Percentiles rank a stretch among this genome's conserved stretches.
Conservation (phyloP, 2,888 invertebrate species). For the Aromia moschata region DNA sequence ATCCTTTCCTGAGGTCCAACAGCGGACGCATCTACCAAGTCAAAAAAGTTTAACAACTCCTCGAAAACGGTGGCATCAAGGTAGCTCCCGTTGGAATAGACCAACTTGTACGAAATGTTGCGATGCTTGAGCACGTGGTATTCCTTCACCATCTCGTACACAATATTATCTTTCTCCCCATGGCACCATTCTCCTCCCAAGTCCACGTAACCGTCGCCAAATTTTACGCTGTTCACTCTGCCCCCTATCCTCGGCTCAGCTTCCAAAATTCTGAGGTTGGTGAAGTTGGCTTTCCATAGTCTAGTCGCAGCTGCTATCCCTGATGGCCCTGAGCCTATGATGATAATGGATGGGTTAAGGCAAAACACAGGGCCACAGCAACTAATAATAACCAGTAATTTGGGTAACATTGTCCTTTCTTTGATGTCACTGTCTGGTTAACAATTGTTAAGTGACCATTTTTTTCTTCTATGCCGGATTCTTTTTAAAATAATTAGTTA, state of each 20-base stretch:
- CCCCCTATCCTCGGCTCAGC: conserved; percentile 47
- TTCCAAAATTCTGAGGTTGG: conserved; percentile 60
- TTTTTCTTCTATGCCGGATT: no score
- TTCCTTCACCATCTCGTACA: conserved; percentile 44
- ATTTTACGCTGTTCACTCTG: conserved; percentile 41
- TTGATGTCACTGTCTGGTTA: no score
- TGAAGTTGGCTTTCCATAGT: conserved; percentile 60
- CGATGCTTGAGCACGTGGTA: conserved; percentile 31
- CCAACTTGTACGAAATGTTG: conserved; percentile 1
- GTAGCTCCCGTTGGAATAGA: conserved; percentile 58
- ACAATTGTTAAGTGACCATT: no score
- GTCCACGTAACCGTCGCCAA: conserved; percentile 44
- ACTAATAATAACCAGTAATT: no score
- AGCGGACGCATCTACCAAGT: conserved; percentile 29
- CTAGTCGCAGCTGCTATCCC: conserved; percentile 67
- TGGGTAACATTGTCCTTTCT: no score
- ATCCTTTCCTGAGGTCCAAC: background rate
- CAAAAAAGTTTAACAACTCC: conserved; percentile 22
- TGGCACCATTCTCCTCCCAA: conserved; percentile 51
- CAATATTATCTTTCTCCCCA: conserved; percentile 45
- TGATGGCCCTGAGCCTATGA: conserved; percentile 67
- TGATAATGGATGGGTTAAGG: conserved; percentile 56
- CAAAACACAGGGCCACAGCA: no score
- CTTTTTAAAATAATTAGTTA: no score
- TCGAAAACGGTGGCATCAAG: background rate